Evolutionary conservation across 2,888 invertebrate genomes (phyloP), one percentile per base, ranked within the genome.

Genomic region (Eupithecia subumbrata): DNA sequence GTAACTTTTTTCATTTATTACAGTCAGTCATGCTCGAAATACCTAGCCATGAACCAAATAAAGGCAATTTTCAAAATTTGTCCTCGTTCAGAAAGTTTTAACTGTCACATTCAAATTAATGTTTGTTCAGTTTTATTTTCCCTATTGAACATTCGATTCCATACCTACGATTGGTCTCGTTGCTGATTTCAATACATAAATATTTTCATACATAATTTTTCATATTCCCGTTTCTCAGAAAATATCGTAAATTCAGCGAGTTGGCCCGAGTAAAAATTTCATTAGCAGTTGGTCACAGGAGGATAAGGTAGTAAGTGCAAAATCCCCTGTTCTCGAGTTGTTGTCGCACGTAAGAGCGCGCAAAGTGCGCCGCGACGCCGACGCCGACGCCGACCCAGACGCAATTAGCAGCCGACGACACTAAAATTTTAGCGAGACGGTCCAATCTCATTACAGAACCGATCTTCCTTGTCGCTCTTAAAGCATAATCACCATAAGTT

Each of bases 401-500:
- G 90, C 91, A 94, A 94, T 95, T 95, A 95, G 90, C 89, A 91
- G 89, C 87, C 91, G 90, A 89, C 92, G 90, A 92, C 93, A 92
- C 94, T 94, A 91, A 94, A 93, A 95, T 94, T 94, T 94, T 91
- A 93, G 92, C 91, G 89, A 92, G 91, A 92, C 90, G 92, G 90
- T 92, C 92, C 93, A 94, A 95, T 94, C 94, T 94, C 91, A 94
- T 95, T 94, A 94, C 85, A 84, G 90, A 90, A 91, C 93, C 92
- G 93, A 95, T 95, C 93, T 92, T 93, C 92, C 94, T 91, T 93
- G 94, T 93, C 93, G 92, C 93, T 92, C 92, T 93, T 91, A 92
- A 90, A 91, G 92, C 92, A 89, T 94, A 94, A 95, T 95, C 95
- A 95, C 92, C 93, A 94, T 94, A 95, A 95, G 94, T 95, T 94